Evolutionary conservation across 2,888 invertebrate genomes (phyloP), one percentile per base, ranked within the genome.

Genomic region (Heteropelma amictum): DNA sequence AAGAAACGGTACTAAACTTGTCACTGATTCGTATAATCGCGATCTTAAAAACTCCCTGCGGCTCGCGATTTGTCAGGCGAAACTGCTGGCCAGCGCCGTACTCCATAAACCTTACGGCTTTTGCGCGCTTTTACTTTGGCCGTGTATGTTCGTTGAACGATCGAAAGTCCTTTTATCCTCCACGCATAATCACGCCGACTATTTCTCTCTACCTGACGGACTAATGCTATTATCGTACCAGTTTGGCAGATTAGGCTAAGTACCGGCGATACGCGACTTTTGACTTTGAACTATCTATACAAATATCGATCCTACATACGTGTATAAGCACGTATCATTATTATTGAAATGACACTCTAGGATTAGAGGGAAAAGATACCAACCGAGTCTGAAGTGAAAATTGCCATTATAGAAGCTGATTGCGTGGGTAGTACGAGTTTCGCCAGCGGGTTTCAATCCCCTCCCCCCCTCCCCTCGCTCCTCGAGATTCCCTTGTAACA

Each of bases 21-120:
- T 63, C 53, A 78, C 77, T 75, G 75, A 77, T 73, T 65, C 67
- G 70, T 65, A 71, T 64, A 73, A 79, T 77, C 76, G 58, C 67
- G 69, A 77, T 79, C 71, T 72, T 51, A 49, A 64, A 64, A 73
- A 77, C 65, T 70, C 63, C 70, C n/a, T n/a, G n/a, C n/a, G n/a
- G n/a, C 72, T 60, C 47, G 61, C 30, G 61, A 70, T 77, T 73
- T 77, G 73, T 77, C 53, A 68, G 51, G 67, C 63, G 51, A 56
- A 49, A n/a, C 17, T 3, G 33, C 23, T 30, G 47, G 19, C 10
- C 38, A 19, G 7, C 19, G 12, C 7, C 40, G 35, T 67, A 53
- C 56, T 70, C 61, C 51, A 70, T 70, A 63, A 63, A 73, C 63
- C 56, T 21, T 12, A 21, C 71, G 63, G 64, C 65, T 61, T 71